phyloP scores from a whole-genome alignment of 2,113 vertebrate species.

The Dolichotis patagonum region DNA sequence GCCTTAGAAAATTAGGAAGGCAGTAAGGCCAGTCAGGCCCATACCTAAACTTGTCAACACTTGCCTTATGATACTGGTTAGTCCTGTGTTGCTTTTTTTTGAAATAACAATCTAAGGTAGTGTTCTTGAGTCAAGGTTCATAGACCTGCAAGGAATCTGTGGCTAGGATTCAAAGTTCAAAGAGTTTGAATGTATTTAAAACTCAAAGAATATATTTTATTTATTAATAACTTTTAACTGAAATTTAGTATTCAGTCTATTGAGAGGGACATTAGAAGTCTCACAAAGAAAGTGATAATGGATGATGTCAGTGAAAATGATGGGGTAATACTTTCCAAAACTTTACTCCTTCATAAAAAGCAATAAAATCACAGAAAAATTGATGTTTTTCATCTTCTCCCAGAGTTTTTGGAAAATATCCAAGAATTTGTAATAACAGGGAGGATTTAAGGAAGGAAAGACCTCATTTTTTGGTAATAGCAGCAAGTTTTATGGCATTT shows the following conservation, averaged over 20 bases:
- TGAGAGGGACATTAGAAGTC: not conserved
- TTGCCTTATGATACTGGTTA: not conserved
- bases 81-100: not conserved
- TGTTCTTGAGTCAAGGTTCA: not conserved
- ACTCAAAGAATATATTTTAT: not conserved
- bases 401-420: conserved; percentile 9
- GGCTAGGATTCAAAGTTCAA: not conserved
- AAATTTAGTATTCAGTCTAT: conserved; percentile 19
- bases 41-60: not conserved
- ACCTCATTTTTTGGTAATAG: not conserved
- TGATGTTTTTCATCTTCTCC: not conserved
- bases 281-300: not conserved
- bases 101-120: not conserved
- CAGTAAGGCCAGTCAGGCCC: not conserved
- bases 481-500: not conserved
- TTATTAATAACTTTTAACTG: not conserved
- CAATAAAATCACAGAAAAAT: not conserved
- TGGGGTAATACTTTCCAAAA: not conserved
- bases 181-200: not conserved
- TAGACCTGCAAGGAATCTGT: not conserved
- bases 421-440: not conserved
- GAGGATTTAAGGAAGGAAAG: conserved; percentile 25
- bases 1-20: not conserved
- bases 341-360: not conserved
- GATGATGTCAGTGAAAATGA: not conserved